Base-by-base conservation (phyloP, 1,140 invertebrate species). In the Xylocopa sonorina region DNA sequence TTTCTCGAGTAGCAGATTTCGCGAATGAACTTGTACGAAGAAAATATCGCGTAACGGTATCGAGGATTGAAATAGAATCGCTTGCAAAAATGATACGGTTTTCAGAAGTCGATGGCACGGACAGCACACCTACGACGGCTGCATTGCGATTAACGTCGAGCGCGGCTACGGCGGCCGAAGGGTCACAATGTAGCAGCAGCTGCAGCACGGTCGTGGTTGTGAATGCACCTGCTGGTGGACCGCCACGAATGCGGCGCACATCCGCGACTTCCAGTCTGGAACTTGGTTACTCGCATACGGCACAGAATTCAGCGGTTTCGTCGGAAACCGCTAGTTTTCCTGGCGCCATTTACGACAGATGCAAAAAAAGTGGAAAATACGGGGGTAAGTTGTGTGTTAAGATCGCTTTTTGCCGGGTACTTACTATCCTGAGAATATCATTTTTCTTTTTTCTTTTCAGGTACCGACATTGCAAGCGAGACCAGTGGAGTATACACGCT, bases 131-230 rank as follows among this genome's bases (percentile, higher is more conserved):
- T 57, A 60, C 87, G 55, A 74, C 86, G 18, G 79, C 64, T n/a
- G 76, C 85, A 27, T 57, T 83, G 57, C 82, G 82, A 48, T 80
- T 78, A 12, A 80, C 84, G 12, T 85, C 88, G 32, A 90, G 73
- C 41, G 79, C 86, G 16, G 88, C 88, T 1, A 89, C 91, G 7
- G 90, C 93, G 3, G 90, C 93, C 2, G 93, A 94, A 43, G 96
- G 96, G 27, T 96, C 96, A 7, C 96, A 97, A 88, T 97, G 96
- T 89, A 97, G 96, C 60, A 97, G 96, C 53, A 97, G 95, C 38
- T 97, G 96, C 88, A 97, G 96, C 83, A 97, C 96, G 4, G 95
- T 97, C 21, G 96, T 97, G 77, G 95, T 96, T 62, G 94, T 95
- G 14, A 90, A 94, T 86, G 90, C 94, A 80, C 94, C 94, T 74